Evolutionary conservation across 2,797 vertebrate species (phyloP).

Genomic region (Gallinago stenura): DNA sequence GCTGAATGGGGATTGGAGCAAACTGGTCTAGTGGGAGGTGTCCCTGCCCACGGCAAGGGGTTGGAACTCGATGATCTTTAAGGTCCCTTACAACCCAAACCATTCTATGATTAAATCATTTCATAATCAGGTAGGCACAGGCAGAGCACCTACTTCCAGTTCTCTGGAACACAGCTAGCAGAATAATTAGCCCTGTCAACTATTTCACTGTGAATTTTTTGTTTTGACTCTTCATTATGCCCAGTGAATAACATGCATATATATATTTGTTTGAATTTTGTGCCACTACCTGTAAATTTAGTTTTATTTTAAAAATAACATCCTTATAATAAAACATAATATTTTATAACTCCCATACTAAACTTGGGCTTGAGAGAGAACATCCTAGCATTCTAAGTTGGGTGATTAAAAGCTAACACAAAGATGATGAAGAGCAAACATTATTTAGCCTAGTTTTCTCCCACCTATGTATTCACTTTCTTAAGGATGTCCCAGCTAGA

Average conservation of each 20-base stretch:
- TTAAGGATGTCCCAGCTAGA: background rate
- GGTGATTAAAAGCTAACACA: background rate
- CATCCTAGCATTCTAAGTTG: background rate
- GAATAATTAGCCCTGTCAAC: background rate
- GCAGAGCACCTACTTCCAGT: too few relatives aligned
- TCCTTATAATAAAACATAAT: background rate
- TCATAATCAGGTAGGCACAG: background rate
- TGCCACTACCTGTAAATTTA: background rate
- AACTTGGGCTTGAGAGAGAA: background rate
- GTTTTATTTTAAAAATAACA: background rate
- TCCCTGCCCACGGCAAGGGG: too few relatives aligned
- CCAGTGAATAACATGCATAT: background rate
- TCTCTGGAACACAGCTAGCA: background rate
- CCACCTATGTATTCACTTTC: background rate
- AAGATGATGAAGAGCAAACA: background rate
- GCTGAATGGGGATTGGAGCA: too few relatives aligned
- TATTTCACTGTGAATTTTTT: background rate
- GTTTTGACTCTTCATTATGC: background rate
- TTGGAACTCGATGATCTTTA: too few relatives aligned
- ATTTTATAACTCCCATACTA: background rate
- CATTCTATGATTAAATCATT: background rate
- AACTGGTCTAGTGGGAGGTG: too few relatives aligned
- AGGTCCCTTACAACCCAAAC: too few relatives aligned
- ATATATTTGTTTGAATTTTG: background rate
- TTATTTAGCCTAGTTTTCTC: background rate